Conservation (phyloP, 1,140 invertebrate species). For the Drosophila nebulosa region DNA sequence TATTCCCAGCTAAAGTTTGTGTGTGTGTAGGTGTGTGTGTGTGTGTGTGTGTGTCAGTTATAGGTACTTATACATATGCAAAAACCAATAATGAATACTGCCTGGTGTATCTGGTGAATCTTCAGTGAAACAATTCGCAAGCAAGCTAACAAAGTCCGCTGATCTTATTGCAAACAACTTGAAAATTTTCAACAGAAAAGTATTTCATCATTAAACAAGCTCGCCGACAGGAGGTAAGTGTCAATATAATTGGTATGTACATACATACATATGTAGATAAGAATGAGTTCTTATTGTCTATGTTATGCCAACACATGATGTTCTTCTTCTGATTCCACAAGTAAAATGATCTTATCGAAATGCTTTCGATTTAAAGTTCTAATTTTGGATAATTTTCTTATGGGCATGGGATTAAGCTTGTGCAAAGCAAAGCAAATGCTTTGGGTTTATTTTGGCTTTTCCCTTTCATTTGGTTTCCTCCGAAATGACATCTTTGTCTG, state of each 20-base stretch:
- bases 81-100: background rate
- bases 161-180: conserved; percentile 18
- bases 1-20: background rate
- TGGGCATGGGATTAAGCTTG: background rate
- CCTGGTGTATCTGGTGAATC: conserved; percentile 11
- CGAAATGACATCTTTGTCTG: too few species aligned
- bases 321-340: background rate
- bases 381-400: background rate
- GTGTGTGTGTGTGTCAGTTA: background rate
- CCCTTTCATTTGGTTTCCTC: too few species aligned
- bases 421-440: background rate
- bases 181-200: conserved; percentile 14
- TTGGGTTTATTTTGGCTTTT: background rate
- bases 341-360: background rate
- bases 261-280: background rate
- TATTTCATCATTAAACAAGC: conserved; percentile 4
- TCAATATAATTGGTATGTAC: too few species aligned
- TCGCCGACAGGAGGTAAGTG: conserved; percentile 18
- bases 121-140: background rate
- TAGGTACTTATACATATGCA: background rate
- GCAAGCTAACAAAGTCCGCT: background rate
- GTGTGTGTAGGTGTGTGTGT: background rate
- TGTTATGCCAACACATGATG: background rate
- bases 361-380: background rate
- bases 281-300: background rate